These are phyloP conservation scores for Cotesia typhae DNA, from an alignment of 1,140 invertebrate species.

Conservation along the genomic window DNA sequence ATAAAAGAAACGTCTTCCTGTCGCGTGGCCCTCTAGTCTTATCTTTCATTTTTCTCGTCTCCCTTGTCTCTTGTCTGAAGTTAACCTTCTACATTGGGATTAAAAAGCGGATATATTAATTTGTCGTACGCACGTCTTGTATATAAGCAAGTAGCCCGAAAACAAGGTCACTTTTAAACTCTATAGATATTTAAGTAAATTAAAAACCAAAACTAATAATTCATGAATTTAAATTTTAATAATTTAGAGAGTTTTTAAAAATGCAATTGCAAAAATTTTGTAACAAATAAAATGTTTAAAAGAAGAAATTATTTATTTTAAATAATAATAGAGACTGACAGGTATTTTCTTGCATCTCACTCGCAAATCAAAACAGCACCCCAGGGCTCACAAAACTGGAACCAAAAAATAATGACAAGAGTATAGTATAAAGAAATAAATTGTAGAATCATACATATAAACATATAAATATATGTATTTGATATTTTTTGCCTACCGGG, in stretches of 20 bases:
- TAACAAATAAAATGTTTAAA: neutral
- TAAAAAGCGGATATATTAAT: conserved; percentile 67
- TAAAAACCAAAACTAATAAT: too few relatives aligned
- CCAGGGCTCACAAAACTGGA: conserved; percentile 21
- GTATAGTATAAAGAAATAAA: conserved; percentile 21
- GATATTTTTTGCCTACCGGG: neutral
- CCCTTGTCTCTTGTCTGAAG: conserved; percentile 50
- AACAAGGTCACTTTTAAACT: conserved; percentile 11
- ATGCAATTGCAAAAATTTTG: neutral
- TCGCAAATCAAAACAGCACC: conserved; percentile 46
- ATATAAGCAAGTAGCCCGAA: conserved; percentile 13
- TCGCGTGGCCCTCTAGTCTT: conserved; percentile 60
- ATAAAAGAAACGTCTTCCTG: conserved; percentile 54
- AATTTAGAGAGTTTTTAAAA: too few relatives aligned
- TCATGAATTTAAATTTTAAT: too few relatives aligned
- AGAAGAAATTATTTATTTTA: neutral
- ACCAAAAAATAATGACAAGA: conserved; percentile 7
- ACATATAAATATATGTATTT: too few relatives aligned
- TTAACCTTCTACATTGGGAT: conserved; percentile 65
- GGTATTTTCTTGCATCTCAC: conserved; percentile 44
- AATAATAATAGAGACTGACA: conserved; percentile 40
- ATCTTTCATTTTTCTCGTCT: conserved; percentile 57
- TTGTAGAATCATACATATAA: conserved; percentile 30
- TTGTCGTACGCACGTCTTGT: conserved; percentile 44
- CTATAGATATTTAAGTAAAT: too few relatives aligned